Base-by-base conservation (phyloP, 2,113 vertebrate species). In the Parotia lawesii region DNA sequence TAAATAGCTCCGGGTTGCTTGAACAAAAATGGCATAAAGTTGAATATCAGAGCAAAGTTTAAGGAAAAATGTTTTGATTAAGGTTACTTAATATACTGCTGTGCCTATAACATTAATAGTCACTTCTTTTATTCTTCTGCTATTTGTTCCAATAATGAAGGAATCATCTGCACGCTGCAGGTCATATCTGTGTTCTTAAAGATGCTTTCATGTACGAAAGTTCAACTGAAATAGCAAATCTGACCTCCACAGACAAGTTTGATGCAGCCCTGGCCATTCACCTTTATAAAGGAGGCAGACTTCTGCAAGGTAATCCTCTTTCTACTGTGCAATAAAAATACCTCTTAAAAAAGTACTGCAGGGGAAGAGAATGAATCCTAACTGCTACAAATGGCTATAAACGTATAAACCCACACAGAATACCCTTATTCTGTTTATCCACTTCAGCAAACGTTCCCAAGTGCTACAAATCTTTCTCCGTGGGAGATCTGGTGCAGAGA, bases 181-280 rank as follows among this genome's bases (percentile, higher is more conserved):
- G 99, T 35, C 99, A 99, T 31, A 66, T 61, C 27, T 99, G 99
- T 72, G 75, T 98, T 50, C 98, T 99, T 45, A 97, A 97, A 89
- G 98, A 99, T 94, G 97, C 97, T 53, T 96, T 93, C 51, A 96
- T 97, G 48, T 98, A 98, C 73, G 95, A 97, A 42, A 98, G 98
- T 31, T 72, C 98, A 1, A 73, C 96, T 21, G 98, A 98, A 51
- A 93, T 99, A 56, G 95, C 98, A 17, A 18, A 75, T 16, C 95
- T 99, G 33, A 89, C 98, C 18, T 95, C 44, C 28, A 81, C 93
- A 5, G 96, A 97, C 85, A 96, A 97, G 57, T 96, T 98, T 65
- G 97, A 99, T 40, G 99, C 96, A 15, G 99, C 98, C 1, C 83
- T 99, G 93, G 99, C 98, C 16, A 99, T 99, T 83, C 99, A 99